A percentile compares a stretch with the other conserved stretches of the same genome.
Conservation (phyloP, 2,888 invertebrate species). For the Scaptomyza parva region DNA sequence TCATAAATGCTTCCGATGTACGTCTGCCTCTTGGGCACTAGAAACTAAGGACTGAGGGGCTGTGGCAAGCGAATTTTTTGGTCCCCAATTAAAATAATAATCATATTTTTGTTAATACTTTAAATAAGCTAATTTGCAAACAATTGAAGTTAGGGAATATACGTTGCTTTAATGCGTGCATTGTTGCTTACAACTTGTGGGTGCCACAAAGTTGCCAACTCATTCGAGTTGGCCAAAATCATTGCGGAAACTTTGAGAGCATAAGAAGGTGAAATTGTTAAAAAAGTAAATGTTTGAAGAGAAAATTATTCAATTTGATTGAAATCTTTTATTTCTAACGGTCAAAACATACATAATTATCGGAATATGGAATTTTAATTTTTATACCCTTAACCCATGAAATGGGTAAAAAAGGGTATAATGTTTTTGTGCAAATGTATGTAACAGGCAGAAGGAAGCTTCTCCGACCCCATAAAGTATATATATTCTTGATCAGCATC, state of each 20-base stretch:
- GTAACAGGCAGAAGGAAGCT: no score
- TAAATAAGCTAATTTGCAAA: slow-evolving; percentile 80
- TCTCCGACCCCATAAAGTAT: no score
- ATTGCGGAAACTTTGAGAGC: slow-evolving; percentile 38
- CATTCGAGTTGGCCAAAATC: slow-evolving; percentile 53
- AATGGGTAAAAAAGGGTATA: no score
- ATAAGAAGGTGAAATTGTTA: slow-evolving; percentile 22
- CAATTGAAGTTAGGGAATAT: slow-evolving; percentile 61
- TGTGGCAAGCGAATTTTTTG: slow-evolving; percentile 34
- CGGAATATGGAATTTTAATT: no score
- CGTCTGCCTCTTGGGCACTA: background rate
- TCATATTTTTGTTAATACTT: slow-evolving; percentile 47
- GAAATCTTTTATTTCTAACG: slow-evolving; percentile 10
- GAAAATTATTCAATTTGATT: slow-evolving; percentile 4
- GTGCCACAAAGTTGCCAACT: slow-evolving; percentile 55
- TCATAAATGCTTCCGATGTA: slow-evolving; percentile 45
- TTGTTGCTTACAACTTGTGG: slow-evolving; percentile 33
- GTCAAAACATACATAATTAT: background rate
- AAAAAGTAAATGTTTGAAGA: slow-evolving; percentile 31
- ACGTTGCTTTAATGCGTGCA: slow-evolving; percentile 19
- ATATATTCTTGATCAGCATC: no score
- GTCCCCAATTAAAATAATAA: slow-evolving; percentile 56
- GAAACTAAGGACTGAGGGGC: slow-evolving; percentile 1
- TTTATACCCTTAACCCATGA: no score
- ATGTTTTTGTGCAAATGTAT: no score